These are phyloP conservation scores for Aphis gossypii DNA, from an alignment of 1,140 invertebrate genomes.

Conservation along the genomic window DNA sequence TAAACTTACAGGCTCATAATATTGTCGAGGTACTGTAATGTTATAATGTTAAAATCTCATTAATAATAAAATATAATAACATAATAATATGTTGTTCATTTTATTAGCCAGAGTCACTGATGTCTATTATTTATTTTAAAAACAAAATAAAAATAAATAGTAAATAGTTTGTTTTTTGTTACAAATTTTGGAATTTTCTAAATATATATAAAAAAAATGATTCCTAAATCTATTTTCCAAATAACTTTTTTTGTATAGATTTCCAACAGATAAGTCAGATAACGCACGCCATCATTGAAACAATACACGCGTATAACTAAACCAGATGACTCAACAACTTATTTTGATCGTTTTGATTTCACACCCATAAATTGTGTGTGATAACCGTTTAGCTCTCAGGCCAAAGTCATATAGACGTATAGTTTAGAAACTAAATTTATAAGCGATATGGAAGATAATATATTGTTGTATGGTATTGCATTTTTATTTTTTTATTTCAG, in stretches of 20 bases:
- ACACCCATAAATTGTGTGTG: neutral
- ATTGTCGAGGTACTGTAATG: too few species aligned
- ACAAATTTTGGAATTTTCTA: neutral
- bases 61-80: neutral
- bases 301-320: neutral
- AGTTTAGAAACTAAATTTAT: neutral
- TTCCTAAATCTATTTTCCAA: neutral
- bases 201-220: neutral
- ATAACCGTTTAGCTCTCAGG: neutral
- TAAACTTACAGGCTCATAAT: too few species aligned
- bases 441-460: neutral
- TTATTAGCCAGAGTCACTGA: neutral
- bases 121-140: neutral
- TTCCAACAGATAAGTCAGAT: neutral
- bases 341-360: neutral
- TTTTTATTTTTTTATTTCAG: neutral
- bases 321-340: neutral
- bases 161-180: neutral
- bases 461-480: neutral
- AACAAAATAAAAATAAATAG: neutral
- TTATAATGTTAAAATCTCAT: too few species aligned
- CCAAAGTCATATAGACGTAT: neutral
- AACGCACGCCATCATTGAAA: neutral
- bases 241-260: neutral
- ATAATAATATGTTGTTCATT: neutral